These are phyloP conservation scores for Agraylea sexmaculata DNA, from an alignment of 1,140 invertebrate genomes.

Conservation along the genomic window DNA sequence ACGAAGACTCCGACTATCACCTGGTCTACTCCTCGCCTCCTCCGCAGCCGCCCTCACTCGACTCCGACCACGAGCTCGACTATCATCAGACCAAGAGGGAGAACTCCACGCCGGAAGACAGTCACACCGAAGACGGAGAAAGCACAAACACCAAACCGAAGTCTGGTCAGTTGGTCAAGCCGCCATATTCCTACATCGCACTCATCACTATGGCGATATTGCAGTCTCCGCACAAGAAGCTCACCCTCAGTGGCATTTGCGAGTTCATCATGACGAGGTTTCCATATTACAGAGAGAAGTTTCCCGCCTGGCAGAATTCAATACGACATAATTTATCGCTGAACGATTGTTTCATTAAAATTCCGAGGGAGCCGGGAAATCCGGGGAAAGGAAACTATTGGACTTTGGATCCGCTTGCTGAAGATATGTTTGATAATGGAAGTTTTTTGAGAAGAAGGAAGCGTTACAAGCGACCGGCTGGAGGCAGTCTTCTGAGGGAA, in stretches of 20 bases:
- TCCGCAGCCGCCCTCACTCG: conserved; percentile 9
- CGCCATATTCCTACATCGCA: conserved; percentile 96
- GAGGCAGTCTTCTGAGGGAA: conserved; percentile 25
- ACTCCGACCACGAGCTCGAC: conserved; percentile 10
- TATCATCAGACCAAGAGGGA: conserved; percentile 8
- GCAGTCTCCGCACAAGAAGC: conserved; percentile 91
- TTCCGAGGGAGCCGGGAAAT: conserved; percentile 94
- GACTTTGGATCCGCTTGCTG: conserved; percentile 91
- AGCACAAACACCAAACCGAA: conserved; percentile 9
- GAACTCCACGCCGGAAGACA: neutral
- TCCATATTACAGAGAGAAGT: conserved; percentile 91
- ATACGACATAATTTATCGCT: conserved; percentile 95
- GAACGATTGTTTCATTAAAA: conserved; percentile 99
- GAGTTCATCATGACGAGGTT: conserved; percentile 99
- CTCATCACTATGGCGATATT: conserved; percentile 97
- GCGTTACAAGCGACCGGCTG: conserved; percentile 77
- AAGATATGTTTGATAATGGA: conserved; percentile 99
- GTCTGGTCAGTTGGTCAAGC: conserved; percentile 51
- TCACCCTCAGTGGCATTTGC: conserved; percentile 95
- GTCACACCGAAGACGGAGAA: neutral
- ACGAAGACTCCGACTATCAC: conserved; percentile 10
- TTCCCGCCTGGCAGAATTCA: conserved; percentile 93
- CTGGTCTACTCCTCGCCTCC: conserved; percentile 4
- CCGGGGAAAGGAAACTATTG: conserved; percentile 99
- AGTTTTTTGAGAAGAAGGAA: conserved; percentile 91